Conservation (phyloP, 2,113 vertebrate genomes). For the Odontophorus gujanensis region DNA sequence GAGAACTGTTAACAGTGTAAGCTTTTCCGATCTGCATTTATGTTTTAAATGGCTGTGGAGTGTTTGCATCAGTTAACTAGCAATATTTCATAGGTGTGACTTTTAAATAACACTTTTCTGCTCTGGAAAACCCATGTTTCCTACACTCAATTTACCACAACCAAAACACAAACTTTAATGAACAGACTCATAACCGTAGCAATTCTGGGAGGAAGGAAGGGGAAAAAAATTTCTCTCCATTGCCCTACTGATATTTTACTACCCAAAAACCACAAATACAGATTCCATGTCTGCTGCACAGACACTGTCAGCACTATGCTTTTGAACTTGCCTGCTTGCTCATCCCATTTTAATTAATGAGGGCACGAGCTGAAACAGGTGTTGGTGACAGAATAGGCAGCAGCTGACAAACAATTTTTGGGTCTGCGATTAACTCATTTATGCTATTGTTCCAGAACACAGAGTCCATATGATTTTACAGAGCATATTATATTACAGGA, state of each 20-base stretch:
- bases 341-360: conserved; percentile 62
- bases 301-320: background rate
- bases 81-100: background rate
- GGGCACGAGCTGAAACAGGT: conserved; percentile 32
- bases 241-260: background rate
- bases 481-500: background rate
- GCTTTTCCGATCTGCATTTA: background rate
- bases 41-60: background rate
- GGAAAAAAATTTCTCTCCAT: background rate
- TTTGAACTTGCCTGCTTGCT: conserved; percentile 47
- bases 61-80: background rate
- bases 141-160: background rate
- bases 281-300: conserved; percentile 8
- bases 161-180: background rate
- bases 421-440: conserved; percentile 46
- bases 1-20: background rate
- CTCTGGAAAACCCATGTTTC: background rate
- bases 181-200: background rate
- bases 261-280: background rate
- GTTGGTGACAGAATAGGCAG: conserved; percentile 28
- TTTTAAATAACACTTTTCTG: background rate
- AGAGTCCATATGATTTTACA: conserved; percentile 12
- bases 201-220: background rate
- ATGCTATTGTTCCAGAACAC: conserved; percentile 50
- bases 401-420: conserved; percentile 40